Evolutionary conservation across 2,797 vertebrate species (phyloP), one percentile per base, ranked within the genome.

Genomic region (Paedocypris micromegethes): DNA sequence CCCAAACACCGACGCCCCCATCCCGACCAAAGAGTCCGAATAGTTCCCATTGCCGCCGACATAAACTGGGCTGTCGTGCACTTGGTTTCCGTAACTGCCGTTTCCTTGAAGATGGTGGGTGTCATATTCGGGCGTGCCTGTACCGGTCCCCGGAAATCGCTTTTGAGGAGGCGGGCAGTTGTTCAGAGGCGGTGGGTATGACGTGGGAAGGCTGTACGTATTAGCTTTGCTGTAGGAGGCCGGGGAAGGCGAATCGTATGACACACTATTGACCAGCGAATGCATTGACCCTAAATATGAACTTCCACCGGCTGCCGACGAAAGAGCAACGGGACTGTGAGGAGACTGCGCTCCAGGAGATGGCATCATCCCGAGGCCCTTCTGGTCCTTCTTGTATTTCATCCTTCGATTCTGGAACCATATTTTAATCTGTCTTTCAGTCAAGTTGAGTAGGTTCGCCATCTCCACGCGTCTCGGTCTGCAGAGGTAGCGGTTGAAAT

Each of bases 321-420:
- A 83, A 3, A 92, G 91, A 9, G 91, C 89, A 0, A 91, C 91
- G 42, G 95, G 95, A 77, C 94, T 96, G 75, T 93, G 90, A 3
- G 95, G 95, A 75, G 96, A 98, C 83, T 96, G 96, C 72, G 91
- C 93, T 55, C 95, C 95, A 4, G 96, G 94, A 70, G 96, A 98
- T 44, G 93, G 94, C 90, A 96, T 92, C 94, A 97, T 95, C 55
- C 95, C 93, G 59, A 94, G 92, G 54, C 94, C 94, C 82, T 97
- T 98, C 83, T 98, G 96, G 88, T 98, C 95, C 84, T 99, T 99
- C 88, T 99, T 99, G 85, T 98, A 97, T 77, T 99, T 99, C 96
- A 99, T 99, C 82, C 96, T 90, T 74, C 95, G 93, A 79, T 98
- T 98, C 87, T 98, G 96, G 84, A 98, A 99, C 96, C 96, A 99